Evolutionary conservation across 2,113 vertebrate species (phyloP).

Genomic region (Aphelocoma coerulescens): DNA sequence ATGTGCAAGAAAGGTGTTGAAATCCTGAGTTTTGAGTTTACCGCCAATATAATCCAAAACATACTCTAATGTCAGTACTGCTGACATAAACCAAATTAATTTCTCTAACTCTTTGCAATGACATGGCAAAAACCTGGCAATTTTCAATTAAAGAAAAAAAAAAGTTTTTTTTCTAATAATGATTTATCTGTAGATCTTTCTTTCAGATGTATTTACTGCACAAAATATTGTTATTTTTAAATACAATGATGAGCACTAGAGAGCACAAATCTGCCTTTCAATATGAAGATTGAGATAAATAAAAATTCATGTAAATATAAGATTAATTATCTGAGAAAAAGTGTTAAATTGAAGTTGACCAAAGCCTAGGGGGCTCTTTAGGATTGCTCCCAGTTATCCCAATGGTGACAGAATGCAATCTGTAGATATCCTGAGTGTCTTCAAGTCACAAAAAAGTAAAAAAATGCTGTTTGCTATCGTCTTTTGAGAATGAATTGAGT

Average conservation of each 20-base stretch:
- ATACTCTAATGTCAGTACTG: neutral
- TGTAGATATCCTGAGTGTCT: neutral
- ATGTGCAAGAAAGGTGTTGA: neutral
- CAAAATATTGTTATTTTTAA: neutral
- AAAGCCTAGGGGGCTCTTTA: neutral
- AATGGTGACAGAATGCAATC: neutral
- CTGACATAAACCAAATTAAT: neutral
- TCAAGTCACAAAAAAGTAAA: neutral
- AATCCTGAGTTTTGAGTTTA: neutral
- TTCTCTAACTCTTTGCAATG: neutral
- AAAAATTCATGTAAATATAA: neutral
- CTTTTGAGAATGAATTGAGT: neutral
- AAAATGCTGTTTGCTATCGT: neutral
- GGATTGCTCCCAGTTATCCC: neutral
- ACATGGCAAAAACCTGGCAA: neutral
- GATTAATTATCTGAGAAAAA: neutral
- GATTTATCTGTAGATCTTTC: neutral
- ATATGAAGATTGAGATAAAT: neutral
- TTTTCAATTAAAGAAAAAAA: neutral
- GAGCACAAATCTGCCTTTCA: neutral
- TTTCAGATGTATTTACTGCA: neutral
- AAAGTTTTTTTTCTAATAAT: neutral
- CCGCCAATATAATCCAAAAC: neutral
- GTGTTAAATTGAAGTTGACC: neutral
- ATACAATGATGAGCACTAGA: neutral